phyloP scores from a whole-genome alignment of 1,140 invertebrate species.

The Aleiodes sp. region DNA sequence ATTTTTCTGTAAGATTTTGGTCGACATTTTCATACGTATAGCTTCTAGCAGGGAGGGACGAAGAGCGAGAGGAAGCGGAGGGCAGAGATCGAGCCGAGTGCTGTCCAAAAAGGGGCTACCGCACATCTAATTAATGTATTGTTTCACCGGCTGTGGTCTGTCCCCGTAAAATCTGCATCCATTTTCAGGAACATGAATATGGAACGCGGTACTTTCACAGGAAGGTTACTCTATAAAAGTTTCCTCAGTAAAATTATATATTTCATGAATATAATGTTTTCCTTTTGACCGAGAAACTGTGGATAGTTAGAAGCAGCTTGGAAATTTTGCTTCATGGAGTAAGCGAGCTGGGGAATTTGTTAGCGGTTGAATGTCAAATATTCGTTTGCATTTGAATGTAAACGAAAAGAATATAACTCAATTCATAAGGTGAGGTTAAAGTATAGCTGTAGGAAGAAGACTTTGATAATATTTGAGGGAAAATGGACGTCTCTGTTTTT shows the following conservation, averaged over 20 bases:
- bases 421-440: too few species aligned
- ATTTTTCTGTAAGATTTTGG: too few species aligned
- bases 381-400: conserved; percentile 1
- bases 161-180: conserved; percentile 46
- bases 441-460: background rate
- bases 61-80: too few species aligned
- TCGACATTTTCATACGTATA: too few species aligned
- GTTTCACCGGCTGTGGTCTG: conserved; percentile 42
- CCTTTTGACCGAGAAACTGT: background rate
- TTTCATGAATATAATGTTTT: background rate
- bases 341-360: background rate
- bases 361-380: background rate
- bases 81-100: too few species aligned
- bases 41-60: background rate
- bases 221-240: background rate
- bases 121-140: conserved; percentile 52
- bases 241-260: background rate
- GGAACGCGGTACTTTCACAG: background rate
- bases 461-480: too few species aligned
- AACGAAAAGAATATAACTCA: background rate
- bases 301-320: background rate
- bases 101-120: conserved; percentile 35
- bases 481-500: too few species aligned
- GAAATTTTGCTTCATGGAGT: background rate
- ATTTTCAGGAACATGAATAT: conserved; percentile 32